These are phyloP conservation scores for Falco biarmicus DNA, from an alignment of 2,797 vertebrate genomes.

Conservation along the genomic window DNA sequence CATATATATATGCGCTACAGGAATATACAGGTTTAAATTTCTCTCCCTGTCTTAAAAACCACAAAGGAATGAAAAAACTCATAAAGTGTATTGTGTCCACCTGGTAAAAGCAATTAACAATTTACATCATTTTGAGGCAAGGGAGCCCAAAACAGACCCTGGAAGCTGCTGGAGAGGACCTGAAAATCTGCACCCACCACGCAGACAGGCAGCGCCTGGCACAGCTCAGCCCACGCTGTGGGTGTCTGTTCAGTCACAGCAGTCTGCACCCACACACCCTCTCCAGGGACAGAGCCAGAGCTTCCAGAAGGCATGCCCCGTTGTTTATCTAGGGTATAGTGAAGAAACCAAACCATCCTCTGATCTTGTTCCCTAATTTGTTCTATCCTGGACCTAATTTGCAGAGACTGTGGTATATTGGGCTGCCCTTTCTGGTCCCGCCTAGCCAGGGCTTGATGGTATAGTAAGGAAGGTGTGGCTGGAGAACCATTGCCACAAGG, in stretches of 20 bases:
- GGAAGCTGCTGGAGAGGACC: background rate
- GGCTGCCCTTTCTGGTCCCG: background rate
- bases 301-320: background rate
- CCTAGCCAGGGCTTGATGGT: background rate
- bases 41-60: background rate
- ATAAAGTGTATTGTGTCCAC: background rate
- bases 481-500: slow-evolving; percentile 85
- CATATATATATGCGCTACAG: fast-evolving
- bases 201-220: background rate
- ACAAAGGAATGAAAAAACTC: background rate
- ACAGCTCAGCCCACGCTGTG: fast-evolving
- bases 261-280: background rate
- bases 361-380: slow-evolving; percentile 15
- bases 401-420: background rate
- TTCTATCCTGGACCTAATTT: slow-evolving; percentile 9
- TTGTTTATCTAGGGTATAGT: slow-evolving; percentile 14
- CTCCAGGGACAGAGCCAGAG: background rate
- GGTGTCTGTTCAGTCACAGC: background rate
- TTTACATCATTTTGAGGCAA: background rate
- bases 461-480: slow-evolving; percentile 79
- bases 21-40: background rate
- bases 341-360: background rate
- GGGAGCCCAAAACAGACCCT: background rate
- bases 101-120: background rate
- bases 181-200: background rate